Evolutionary conservation across 2,888 invertebrate species (phyloP).

Genomic region (Andrena haemorrhoa): DNA sequence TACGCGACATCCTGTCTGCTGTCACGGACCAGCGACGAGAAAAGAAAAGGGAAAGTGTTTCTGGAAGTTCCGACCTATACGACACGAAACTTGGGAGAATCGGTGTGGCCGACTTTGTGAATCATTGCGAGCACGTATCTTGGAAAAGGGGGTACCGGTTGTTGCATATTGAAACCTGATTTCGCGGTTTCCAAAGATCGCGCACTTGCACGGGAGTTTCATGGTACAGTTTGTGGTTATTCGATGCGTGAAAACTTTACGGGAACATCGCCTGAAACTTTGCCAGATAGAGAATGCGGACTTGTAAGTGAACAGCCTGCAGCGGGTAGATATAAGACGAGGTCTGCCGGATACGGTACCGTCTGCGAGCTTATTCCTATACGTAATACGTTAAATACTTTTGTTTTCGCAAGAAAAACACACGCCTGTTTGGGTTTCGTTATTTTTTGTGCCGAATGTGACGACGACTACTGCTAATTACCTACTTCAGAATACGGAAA

Average conservation of each 20-base stretch:
- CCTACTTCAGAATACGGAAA: too few relatives aligned
- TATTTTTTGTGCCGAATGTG: not conserved
- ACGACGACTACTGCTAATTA: too few relatives aligned
- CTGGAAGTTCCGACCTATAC: constrained; percentile 17
- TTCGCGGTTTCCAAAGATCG: constrained; percentile 19
- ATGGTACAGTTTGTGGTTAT: not conserved
- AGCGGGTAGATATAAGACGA: too few relatives aligned
- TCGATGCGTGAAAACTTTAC: not conserved
- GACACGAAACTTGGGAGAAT: constrained; percentile 24
- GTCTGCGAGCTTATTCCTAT: too few relatives aligned
- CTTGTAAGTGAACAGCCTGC: not conserved
- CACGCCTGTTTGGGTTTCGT: not conserved
- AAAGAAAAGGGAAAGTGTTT: constrained; percentile 24
- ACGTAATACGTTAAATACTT: too few relatives aligned
- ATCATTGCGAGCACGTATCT: constrained; percentile 17
- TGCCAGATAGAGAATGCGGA: not conserved
- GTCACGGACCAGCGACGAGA: not conserved
- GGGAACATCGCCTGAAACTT: not conserved
- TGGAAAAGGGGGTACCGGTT: not conserved
- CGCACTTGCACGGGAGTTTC: not conserved
- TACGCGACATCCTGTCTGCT: not conserved
- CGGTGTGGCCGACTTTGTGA: constrained; percentile 35
- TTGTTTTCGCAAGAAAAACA: not conserved
- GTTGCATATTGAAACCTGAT: constrained; percentile 39
- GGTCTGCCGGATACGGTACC: too few relatives aligned